Conservation (phyloP, 2,113 vertebrate genomes). For the Daphoenositta chrysoptera region DNA sequence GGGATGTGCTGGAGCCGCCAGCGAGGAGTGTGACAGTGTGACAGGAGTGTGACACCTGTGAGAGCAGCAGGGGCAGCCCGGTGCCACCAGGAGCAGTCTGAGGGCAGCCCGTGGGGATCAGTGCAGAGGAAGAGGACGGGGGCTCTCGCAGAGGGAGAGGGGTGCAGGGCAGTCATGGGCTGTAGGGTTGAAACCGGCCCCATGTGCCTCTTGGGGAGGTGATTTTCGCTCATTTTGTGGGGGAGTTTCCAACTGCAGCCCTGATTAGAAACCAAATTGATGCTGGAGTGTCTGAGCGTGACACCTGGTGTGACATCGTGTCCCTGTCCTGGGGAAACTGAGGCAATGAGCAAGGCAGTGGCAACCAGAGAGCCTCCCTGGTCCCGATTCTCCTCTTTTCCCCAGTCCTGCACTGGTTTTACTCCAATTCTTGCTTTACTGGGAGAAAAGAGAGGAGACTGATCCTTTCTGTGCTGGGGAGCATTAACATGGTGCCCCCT, state of each 20-base stretch:
- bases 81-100: not conserved
- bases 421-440: not conserved
- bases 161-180: accelerated
- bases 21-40: no score
- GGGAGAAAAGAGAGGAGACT: not conserved
- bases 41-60: not conserved
- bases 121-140: not conserved
- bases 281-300: not conserved
- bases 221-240: not conserved
- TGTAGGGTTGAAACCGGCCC: not conserved
- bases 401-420: accelerated
- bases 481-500: not conserved
- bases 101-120: not conserved
- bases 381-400: not conserved
- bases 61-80: not conserved
- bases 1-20: not conserved
- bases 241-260: not conserved
- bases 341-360: not conserved
- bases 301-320: not conserved
- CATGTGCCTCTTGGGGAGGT: not conserved
- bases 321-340: not conserved
- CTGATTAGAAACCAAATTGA: not conserved
- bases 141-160: accelerated
- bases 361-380: not conserved
- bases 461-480: not conserved